Evolutionary conservation across 2,797 vertebrate genomes (phyloP), one percentile per base, ranked within the genome.

Genomic region (Sarcophilus harrisii): DNA sequence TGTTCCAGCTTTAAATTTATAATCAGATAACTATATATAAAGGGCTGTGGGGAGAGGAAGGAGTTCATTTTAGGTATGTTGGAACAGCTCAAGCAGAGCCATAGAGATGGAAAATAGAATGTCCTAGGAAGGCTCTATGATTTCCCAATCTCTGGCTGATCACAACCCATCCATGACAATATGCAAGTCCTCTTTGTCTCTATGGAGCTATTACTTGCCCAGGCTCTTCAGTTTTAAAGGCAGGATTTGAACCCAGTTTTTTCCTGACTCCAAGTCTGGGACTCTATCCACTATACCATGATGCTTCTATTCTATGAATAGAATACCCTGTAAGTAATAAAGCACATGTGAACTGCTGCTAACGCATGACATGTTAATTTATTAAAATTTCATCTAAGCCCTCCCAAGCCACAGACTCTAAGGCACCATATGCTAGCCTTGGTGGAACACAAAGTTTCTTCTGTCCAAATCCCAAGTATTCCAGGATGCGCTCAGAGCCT

Each of bases 271-370:
- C 73, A 45, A 81, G 38, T 38, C 38, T 81, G 21, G 38, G 32
- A 24, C n/a, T 24, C n/a, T 73, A 38, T 73, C n/a, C n/a, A 73
- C n/a, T 81, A 45, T 24, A n/a, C 66, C n/a, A 81, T 87, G 73
- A 87, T 45, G 38, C 24, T 10, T 49, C 9, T 49, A 87, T 87
- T 49, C 73, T 87, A 87, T 87, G 73, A 87, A 59, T 59, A 59
- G 58, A 59, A 5, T 28, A 14, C 58, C 1, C 81, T 81, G 8
- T 81, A 81, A 81, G 27, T 49, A 49, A 87, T 87, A 87, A 49
- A 49, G 38, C 73, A 87, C 38, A 97, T 96, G 93, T 92, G 52
- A 94, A 14, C 3, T 87, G 38, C 38, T 49, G 27, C 11, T 49
- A 87, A 24, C 73, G 45, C 11, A 24, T 28, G 38, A 87, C 38